Evolutionary conservation across 2,888 invertebrate genomes (phyloP).

Genomic region (Plebejus anna): DNA sequence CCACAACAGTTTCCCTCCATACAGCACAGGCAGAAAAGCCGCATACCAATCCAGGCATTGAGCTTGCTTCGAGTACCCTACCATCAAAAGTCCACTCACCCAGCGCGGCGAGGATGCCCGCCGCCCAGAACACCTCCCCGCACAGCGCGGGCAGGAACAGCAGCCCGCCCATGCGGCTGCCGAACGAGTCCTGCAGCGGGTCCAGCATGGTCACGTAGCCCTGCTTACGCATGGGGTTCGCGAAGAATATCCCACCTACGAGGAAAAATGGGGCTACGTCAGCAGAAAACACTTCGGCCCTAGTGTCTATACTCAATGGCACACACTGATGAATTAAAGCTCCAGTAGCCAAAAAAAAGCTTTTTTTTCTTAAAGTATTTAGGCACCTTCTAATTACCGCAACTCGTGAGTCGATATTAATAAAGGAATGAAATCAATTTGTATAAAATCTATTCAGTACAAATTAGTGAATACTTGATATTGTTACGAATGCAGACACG

Average conservation of each 20-base stretch:
- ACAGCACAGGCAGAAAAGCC: constrained; percentile 97
- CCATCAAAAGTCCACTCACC: constrained; percentile 84
- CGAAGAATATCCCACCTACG: constrained; percentile 97
- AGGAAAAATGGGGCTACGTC: constrained; percentile 27
- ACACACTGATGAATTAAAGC: too few species aligned
- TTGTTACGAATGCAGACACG: too few species aligned
- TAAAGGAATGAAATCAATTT: too few species aligned
- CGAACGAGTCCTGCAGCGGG: constrained; percentile 97
- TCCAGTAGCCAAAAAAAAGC: too few species aligned
- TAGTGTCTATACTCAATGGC: too few species aligned
- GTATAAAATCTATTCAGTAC: too few species aligned
- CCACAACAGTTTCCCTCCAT: constrained; percentile 75
- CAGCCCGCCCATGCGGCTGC: constrained; percentile 97
- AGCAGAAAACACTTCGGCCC: too few species aligned
- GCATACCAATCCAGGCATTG: constrained; percentile 34
- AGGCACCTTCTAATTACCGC: too few species aligned
- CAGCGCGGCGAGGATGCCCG: constrained; percentile 96
- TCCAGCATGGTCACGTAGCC: constrained; percentile 99
- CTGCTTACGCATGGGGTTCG: constrained; percentile 97
- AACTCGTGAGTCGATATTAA: too few species aligned
- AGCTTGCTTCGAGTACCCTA: constrained; percentile 91
- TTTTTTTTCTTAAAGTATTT: too few species aligned
- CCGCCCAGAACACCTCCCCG: constrained; percentile 99
- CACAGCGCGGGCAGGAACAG: constrained; percentile 97
- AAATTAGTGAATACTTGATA: too few species aligned